Base-by-base conservation (phyloP, 2,888 invertebrate genomes). In the Sinelater perroti region DNA sequence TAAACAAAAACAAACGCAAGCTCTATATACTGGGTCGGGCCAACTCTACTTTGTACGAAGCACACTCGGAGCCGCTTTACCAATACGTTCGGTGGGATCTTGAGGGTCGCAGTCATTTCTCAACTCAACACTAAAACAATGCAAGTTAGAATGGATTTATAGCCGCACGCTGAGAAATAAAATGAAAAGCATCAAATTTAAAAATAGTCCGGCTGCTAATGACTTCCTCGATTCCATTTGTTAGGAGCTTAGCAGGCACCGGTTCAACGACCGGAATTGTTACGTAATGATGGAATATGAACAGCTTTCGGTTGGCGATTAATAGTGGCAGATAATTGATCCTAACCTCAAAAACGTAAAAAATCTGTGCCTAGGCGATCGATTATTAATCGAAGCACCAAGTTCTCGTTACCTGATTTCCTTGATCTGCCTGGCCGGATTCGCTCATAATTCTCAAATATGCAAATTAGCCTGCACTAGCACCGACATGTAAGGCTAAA, bases 21-120 rank as follows among this genome's bases (percentile, higher is more conserved):
- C 33, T 33, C 36, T 36, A 36, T 10, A 20, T 36, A 36, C 36
- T 18, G 18, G 36, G 18, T 17, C 18, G 6, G 36, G n/a, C n/a
- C 18, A 35, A 36, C 36, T 36, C 17, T 18, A 4, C 6, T 14
- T 10, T 18, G 36, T 36, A 36, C 8, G 36, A 36, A 36, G 17
- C 18, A 18, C 8, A n/a, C 11, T 3, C 5, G 8, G 17, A 18
- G n/a, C 10, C 18, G 36, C 36, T 36, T 36, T 36, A 36, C 36
- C 36, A 36, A 36, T 18, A 18, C n/a, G 5, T 11, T 2, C 2
- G 14, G 5, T 8, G 17, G 36, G 18, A 36, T 17, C 18, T 36
- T 36, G 3, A 20, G 18, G 10, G 18, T 1, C n/a, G 36, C 1
- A 36, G 14, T 11, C 36, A 36, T 36, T 36, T 36, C 16, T 18